phyloP scores from a whole-genome alignment of 1,140 invertebrate species.

The Zaprionus capensis region DNA sequence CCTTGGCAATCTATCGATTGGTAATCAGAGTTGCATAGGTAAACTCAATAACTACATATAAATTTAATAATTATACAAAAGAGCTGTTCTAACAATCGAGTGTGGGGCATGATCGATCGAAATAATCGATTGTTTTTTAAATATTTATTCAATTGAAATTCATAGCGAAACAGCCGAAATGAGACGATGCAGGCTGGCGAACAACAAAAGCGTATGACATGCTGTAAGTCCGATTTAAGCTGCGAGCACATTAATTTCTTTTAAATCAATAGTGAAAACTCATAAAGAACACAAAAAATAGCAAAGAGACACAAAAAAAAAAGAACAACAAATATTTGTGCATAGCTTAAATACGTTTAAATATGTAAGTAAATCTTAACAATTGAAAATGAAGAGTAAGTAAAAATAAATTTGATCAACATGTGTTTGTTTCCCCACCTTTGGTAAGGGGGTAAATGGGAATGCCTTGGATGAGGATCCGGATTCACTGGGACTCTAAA shows the following conservation, averaged over 20 bases:
- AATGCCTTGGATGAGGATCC: conserved; percentile 40
- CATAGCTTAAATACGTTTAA: conserved; percentile 77
- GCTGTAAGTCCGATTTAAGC: conserved; percentile 43
- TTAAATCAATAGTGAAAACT: conserved; percentile 27
- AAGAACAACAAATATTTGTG: conserved; percentile 47
- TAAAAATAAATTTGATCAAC: conserved; percentile 75
- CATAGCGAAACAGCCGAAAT: conserved; percentile 37
- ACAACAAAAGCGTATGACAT: conserved; percentile 28
- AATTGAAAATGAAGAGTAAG: conserved; percentile 80
- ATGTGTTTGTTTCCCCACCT: conserved; percentile 81
- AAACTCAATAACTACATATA: conserved; percentile 23
- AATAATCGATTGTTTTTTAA: conserved; percentile 38
- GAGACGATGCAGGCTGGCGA: conserved; percentile 21
- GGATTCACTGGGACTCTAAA: conserved; percentile 28
- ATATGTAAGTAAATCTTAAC: conserved; percentile 77
- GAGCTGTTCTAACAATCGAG: conserved; percentile 23
- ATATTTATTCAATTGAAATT: conserved; percentile 57
- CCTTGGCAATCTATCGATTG: conserved; percentile 23
- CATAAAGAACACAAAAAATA: conserved; percentile 11
- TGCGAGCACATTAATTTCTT: conserved; percentile 27
- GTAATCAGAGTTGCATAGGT: conserved; percentile 42
- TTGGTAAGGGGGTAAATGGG: conserved; percentile 77
- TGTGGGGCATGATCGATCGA: conserved; percentile 18
- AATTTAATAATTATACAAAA: conserved; percentile 13
- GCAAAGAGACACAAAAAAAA: conserved; percentile 1